These are phyloP conservation scores for Drosophila robusta DNA, from an alignment of 2,888 invertebrate species.

Conservation along the genomic window DNA sequence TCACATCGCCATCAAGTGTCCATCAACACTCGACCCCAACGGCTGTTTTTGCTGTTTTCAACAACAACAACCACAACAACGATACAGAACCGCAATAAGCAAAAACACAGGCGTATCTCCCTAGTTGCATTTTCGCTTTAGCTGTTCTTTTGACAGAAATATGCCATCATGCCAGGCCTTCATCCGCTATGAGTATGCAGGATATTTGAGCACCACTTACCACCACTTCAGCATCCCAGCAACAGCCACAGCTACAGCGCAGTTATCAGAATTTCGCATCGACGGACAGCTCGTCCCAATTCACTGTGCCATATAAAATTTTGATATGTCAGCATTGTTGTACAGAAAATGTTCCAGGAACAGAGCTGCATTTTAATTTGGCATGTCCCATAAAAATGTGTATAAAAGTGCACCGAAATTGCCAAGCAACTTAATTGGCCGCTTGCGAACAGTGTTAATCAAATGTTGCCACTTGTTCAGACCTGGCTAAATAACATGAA, in stretches of 20 bases:
- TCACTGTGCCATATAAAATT: constrained; percentile 27
- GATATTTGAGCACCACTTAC: constrained; percentile 68
- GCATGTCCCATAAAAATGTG: constrained; percentile 45
- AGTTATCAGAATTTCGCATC: constrained; percentile 36
- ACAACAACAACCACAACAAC: constrained; percentile 39
- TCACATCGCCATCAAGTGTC: constrained; percentile 52
- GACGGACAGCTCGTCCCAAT: constrained; percentile 4
- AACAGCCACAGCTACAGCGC: neutral
- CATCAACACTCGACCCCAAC: constrained; percentile 39
- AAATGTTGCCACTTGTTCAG: constrained; percentile 26
- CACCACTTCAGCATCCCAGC: constrained; percentile 28
- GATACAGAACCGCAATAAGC: constrained; percentile 15
- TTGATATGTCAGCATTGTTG: constrained; percentile 46
- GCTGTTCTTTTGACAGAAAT: constrained; percentile 49
- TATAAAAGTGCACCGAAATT: constrained; percentile 41
- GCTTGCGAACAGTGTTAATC: constrained; percentile 11
- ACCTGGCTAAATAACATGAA: neutral
- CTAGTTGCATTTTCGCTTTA: constrained; percentile 25
- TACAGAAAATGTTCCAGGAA: constrained; percentile 48
- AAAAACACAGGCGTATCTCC: constrained; percentile 22
- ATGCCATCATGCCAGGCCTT: constrained; percentile 18
- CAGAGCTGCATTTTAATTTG: constrained; percentile 57
- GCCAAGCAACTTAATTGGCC: constrained; percentile 49
- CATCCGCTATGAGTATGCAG: constrained; percentile 69
- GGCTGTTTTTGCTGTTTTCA: constrained; percentile 16